phyloP scores from a whole-genome alignment of 30 jellyfish, hydroid and myxozoan species.

The Cassiopea xamachana region DNA sequence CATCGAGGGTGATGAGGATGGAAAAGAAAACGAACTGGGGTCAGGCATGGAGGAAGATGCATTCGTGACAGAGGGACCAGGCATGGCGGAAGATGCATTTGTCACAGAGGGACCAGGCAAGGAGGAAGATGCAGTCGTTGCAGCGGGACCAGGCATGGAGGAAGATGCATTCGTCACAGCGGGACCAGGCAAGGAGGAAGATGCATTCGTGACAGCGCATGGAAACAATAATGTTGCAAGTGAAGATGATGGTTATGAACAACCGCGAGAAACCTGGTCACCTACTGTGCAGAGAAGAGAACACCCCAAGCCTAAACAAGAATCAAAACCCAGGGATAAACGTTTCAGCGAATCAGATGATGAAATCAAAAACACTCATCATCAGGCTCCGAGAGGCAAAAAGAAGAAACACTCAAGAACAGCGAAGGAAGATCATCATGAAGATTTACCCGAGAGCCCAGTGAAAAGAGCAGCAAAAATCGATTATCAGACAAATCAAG shows the following conservation, averaged over 20 bases:
- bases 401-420: background rate
- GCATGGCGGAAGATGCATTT: background rate
- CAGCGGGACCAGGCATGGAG: background rate
- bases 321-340: background rate
- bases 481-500: background rate
- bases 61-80: background rate
- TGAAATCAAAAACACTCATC: background rate
- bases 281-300: constrained; percentile 31
- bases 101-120: background rate
- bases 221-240: background rate
- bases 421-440: background rate
- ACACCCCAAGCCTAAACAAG: background rate
- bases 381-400: background rate
- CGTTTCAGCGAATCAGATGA: constrained; percentile 10
- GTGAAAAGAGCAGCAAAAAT: background rate
- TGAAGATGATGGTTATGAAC: constrained; percentile 12
- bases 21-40: background rate
- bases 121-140: background rate
- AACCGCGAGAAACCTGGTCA: constrained; percentile 63
- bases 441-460: background rate
- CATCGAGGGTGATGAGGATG: constrained; percentile 28
- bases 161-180: background rate
- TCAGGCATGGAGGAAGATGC: background rate
- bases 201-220: background rate
- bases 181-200: background rate